These are phyloP conservation scores for Drosophila mauritiana DNA, from an alignment of 1,140 invertebrate genomes.

Conservation along the genomic window DNA sequence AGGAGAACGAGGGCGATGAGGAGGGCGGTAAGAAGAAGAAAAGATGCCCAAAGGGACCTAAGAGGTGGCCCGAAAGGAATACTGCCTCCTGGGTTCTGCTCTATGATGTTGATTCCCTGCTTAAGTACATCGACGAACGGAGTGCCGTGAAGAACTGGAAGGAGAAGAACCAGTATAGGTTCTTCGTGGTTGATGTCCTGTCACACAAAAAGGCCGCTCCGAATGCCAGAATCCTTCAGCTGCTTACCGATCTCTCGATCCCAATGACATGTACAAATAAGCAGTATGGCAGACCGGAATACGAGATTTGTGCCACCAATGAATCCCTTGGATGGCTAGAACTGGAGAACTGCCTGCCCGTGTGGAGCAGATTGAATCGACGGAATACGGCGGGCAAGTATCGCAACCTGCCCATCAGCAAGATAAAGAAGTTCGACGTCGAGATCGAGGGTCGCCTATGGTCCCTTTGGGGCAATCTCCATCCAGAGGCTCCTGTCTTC, in stretches of 20 bases:
- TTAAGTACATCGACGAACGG: constrained; percentile 67
- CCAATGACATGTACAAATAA: constrained; percentile 67
- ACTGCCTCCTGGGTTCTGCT: constrained; percentile 81
- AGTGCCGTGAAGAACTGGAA: constrained; percentile 60
- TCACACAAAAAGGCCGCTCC: constrained; percentile 75
- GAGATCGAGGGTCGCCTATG: constrained; percentile 87
- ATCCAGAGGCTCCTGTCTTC: constrained; percentile 86
- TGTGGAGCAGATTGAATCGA: constrained; percentile 86
- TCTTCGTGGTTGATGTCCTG: constrained; percentile 68
- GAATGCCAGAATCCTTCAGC: constrained; percentile 66
- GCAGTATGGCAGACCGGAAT: constrained; percentile 64
- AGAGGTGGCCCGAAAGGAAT: constrained; percentile 71
- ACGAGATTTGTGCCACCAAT: constrained; percentile 80
- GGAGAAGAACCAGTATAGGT: constrained; percentile 59
- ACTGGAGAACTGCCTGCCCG: constrained; percentile 84
- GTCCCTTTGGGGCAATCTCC: constrained; percentile 87
- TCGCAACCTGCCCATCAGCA: constrained; percentile 84
- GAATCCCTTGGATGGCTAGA: constrained; percentile 86
- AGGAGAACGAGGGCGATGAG: constrained; percentile 34
- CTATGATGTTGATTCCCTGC: constrained; percentile 58
- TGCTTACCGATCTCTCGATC: constrained; percentile 73
- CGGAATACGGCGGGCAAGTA: constrained; percentile 85
- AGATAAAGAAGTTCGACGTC: constrained; percentile 87
- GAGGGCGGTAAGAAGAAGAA: constrained; percentile 47
- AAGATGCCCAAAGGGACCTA: constrained; percentile 57